These are phyloP conservation scores for Solenopsis invicta DNA, from an alignment of 1,140 invertebrate species.

Conservation along the genomic window DNA sequence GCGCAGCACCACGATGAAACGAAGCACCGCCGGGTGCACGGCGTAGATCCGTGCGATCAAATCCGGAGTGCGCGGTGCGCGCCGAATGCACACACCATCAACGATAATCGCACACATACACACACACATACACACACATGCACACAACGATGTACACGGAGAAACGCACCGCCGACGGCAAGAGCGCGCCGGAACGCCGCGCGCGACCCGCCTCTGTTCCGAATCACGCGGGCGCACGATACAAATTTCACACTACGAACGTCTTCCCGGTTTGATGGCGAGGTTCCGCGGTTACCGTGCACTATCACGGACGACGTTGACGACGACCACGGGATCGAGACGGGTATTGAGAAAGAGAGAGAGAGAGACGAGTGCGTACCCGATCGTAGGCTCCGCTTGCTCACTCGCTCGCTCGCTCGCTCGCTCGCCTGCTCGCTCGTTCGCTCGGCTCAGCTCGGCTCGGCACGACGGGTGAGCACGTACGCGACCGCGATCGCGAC, in stretches of 20 bases:
- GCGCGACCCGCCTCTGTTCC: constrained; percentile 73
- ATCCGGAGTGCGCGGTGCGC: neutral
- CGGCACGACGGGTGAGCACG: neutral
- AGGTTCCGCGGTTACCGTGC: neutral
- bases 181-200: constrained; percentile 51
- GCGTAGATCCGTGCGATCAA: neutral
- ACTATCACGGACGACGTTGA: neutral
- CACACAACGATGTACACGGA: constrained; percentile 17
- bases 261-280: constrained; percentile 47
- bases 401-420: too few relatives aligned
- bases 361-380: neutral
- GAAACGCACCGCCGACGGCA: neutral
- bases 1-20: neutral
- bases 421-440: too few relatives aligned
- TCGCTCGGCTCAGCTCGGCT: too few relatives aligned
- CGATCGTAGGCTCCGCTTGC: constrained; percentile 1
- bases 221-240: constrained; percentile 77
- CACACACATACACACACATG: constrained; percentile 54
- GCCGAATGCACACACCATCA: too few relatives aligned
- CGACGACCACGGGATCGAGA: neutral
- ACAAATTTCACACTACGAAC: constrained; percentile 75
- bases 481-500: neutral
- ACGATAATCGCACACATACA: constrained; percentile 63
- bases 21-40: neutral
- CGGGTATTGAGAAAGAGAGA: too few relatives aligned